A percentile compares a stretch with the other conserved stretches of the same genome.
Evolutionary conservation across 2,797 vertebrate species (phyloP).

Genomic region (Poeciliopsis presidionis): DNA sequence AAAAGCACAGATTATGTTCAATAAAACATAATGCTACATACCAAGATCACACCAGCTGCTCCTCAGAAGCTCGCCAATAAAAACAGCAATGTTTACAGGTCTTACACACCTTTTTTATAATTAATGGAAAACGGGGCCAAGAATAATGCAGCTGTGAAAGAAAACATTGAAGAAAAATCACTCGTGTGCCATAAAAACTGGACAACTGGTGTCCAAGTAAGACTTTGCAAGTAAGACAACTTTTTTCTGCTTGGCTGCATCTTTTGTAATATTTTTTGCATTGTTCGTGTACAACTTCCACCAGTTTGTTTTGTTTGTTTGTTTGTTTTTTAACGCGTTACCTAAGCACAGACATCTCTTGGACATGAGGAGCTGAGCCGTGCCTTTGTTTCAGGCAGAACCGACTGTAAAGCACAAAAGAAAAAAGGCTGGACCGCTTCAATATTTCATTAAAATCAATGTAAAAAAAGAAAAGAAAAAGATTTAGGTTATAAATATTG

Average conservation of each 20-base stretch:
- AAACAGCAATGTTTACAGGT: constrained; percentile 10
- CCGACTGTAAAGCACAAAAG: constrained; percentile 48
- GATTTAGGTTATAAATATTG: background rate
- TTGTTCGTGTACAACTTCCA: constrained; percentile 19
- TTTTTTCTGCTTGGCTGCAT: constrained; percentile 28
- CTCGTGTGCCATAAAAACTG: constrained; percentile 60
- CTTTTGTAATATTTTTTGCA: constrained; percentile 31
- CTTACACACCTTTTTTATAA: constrained; percentile 17
- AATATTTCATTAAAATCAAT: background rate
- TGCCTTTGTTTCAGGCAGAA: constrained; percentile 60
- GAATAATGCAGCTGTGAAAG: constrained; percentile 44
- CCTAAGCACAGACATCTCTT: constrained; percentile 35
- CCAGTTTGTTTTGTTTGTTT: constrained; percentile 5
- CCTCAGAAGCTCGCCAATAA: constrained; percentile 13
- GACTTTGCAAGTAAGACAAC: constrained; percentile 27
- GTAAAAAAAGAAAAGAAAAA: constrained; percentile 12
- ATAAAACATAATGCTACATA: background rate
- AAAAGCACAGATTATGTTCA: constrained; percentile 19
- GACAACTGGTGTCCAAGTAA: constrained; percentile 17
- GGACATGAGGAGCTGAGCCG: constrained; percentile 40
- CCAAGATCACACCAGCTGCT: constrained; percentile 44
- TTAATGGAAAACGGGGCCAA: constrained; percentile 19
- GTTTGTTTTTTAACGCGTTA: constrained; percentile 14
- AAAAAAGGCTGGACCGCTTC: background rate
- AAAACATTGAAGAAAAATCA: constrained; percentile 16